These are phyloP conservation scores for Imbricaverruca yamaguchii DNA, from an alignment of 2,888 invertebrate genomes.

Conservation along the genomic window DNA sequence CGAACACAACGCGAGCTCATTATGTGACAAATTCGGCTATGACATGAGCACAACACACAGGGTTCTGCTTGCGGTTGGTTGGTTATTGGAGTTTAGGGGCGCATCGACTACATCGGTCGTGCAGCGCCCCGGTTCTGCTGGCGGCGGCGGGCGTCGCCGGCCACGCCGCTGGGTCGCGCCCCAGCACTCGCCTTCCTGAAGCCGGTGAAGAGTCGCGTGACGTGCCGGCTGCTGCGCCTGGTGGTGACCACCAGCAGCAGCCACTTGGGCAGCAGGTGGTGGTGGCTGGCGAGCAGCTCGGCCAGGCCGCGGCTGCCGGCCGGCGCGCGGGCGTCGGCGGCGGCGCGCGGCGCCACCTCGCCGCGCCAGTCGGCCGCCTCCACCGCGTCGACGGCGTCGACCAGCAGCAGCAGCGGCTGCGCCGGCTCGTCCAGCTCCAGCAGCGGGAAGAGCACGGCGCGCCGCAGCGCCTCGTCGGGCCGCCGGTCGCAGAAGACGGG, in stretches of 20 bases:
- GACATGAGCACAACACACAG: too few species aligned
- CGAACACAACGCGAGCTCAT: too few species aligned
- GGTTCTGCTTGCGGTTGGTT: too few species aligned
- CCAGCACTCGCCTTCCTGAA: conserved; percentile 61
- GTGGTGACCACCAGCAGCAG: conserved; percentile 81
- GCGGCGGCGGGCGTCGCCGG: too few species aligned
- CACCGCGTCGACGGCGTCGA: conserved; percentile 84
- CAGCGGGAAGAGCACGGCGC: conserved; percentile 77
- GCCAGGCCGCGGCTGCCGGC: conserved; percentile 56
- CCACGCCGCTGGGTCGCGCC: too few species aligned
- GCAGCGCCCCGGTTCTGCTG: too few species aligned
- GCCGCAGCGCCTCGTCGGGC: conserved; percentile 85
- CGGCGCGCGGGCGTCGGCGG: conserved; percentile 22
- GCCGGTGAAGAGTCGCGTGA: conserved; percentile 62
- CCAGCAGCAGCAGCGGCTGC: conserved; percentile 67
- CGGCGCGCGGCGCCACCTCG: conserved; percentile 21
- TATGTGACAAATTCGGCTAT: too few species aligned
- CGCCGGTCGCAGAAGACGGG: conserved; percentile 75
- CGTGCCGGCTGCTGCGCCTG: conserved; percentile 67
- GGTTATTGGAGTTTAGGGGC: too few species aligned
- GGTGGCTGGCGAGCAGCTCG: conserved; percentile 76
- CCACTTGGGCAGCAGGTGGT: conserved; percentile 89
- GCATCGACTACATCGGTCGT: too few species aligned
- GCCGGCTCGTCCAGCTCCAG: conserved; percentile 72
- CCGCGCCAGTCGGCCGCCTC: too few species aligned